Percentiles rank a stretch among this genome's conserved stretches.
These are phyloP conservation scores for Paguma larvata DNA, from an alignment of 2,797 vertebrate species.

Conservation along the genomic window DNA sequence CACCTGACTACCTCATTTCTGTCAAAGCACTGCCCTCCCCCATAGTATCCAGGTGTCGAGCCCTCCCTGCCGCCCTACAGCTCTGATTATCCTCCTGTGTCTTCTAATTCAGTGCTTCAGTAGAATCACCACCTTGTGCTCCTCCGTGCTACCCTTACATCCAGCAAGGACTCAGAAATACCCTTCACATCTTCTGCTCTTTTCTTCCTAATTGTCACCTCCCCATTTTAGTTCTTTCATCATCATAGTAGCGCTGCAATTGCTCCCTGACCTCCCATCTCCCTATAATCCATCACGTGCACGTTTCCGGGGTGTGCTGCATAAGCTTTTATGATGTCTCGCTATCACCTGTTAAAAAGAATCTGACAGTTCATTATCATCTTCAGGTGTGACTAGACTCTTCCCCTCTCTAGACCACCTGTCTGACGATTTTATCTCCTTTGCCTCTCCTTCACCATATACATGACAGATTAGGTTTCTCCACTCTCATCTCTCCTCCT, in stretches of 20 bases:
- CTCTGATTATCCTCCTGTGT: not conserved
- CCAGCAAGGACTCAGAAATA: not conserved
- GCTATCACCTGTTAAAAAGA: not conserved
- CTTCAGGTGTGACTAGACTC: too few species aligned
- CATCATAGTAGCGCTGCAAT: not conserved
- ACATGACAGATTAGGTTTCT: not conserved
- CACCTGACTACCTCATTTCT: not conserved
- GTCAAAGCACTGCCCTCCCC: not conserved
- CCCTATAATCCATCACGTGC: accelerated
- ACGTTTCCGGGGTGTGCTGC: not conserved
- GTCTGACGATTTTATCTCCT: not conserved
- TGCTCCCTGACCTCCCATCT: not conserved
- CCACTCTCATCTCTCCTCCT: not conserved
- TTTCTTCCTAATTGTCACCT: not conserved
- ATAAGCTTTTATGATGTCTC: not conserved
- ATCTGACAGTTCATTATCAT: too few species aligned
- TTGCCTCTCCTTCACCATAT: accelerated
- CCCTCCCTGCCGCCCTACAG: too few species aligned
- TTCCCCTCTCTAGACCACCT: not conserved
- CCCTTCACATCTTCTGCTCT: too few species aligned
- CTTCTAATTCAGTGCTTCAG: not conserved
- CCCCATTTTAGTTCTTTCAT: not conserved
- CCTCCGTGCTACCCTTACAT: not conserved
- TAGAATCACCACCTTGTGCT: not conserved
- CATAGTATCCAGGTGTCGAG: accelerated